phyloP scores from a whole-genome alignment of 2,888 invertebrate species.

The Scrobipalpa atriplicella region DNA sequence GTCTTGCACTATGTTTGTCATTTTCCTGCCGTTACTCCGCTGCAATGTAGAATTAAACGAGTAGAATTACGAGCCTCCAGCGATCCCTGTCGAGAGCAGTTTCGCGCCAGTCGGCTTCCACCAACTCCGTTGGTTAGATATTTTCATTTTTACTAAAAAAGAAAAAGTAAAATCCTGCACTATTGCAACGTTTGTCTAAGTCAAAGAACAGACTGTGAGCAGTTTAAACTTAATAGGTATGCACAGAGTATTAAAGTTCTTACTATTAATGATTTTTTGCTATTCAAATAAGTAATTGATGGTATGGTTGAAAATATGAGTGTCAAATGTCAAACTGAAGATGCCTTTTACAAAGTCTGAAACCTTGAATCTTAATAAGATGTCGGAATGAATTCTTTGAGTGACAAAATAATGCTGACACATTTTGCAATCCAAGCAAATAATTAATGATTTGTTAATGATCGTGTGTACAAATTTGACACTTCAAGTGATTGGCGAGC shows the following conservation, averaged over 20 bases:
- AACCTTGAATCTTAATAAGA: conserved; percentile 18
- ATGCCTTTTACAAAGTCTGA: background rate
- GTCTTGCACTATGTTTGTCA: no score
- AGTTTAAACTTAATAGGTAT: no score
- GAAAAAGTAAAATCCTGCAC: no score
- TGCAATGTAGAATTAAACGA: no score
- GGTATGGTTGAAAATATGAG: conserved; percentile 12
- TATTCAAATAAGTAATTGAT: conserved; percentile 13
- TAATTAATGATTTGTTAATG: background rate
- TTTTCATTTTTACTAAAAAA: no score
- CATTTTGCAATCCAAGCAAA: conserved; percentile 1
- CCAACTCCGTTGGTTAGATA: no score
- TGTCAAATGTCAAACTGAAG: conserved; percentile 18
- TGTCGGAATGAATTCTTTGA: conserved; percentile 8
- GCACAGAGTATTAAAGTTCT: background rate
- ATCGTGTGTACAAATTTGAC: background rate
- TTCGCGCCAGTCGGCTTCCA: no score
- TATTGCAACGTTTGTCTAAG: no score
- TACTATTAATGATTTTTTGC: background rate
- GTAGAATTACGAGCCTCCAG: no score
- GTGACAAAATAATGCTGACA: conserved; percentile 1
- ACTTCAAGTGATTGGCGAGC: background rate
- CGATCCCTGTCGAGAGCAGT: no score
- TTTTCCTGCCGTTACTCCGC: no score
- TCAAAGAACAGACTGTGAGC: background rate